phyloP scores from a whole-genome alignment of 1,140 invertebrate species.

The Lithobius niger region DNA sequence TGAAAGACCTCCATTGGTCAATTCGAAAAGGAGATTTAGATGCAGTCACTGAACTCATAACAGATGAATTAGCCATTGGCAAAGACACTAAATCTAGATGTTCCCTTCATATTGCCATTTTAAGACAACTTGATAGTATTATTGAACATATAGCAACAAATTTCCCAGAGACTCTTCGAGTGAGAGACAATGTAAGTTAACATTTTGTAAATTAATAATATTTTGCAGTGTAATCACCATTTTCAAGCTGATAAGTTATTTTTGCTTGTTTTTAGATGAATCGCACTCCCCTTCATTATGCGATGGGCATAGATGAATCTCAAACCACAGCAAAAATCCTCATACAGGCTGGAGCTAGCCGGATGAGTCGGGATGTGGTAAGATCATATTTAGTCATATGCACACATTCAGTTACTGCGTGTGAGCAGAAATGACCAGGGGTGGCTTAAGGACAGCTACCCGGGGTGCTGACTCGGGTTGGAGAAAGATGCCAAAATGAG shows the following conservation, averaged over 20 bases:
- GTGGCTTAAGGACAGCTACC: too few species aligned
- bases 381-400: too few species aligned
- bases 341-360: slow-evolving; percentile 63
- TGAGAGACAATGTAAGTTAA: slow-evolving; percentile 70
- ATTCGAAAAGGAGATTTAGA: slow-evolving; percentile 49
- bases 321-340: slow-evolving; percentile 62
- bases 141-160: slow-evolving; percentile 53
- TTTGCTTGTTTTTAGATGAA: slow-evolving; percentile 48
- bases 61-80: slow-evolving; percentile 49
- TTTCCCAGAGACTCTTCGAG: slow-evolving; percentile 53
- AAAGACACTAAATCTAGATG: slow-evolving; percentile 53
- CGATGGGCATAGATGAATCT: slow-evolving; percentile 71
- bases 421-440: too few species aligned
- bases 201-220: slow-evolving; percentile 3
- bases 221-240: slow-evolving; percentile 6
- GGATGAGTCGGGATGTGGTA: slow-evolving; percentile 64
- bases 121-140: slow-evolving; percentile 61
- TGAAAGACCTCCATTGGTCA: slow-evolving; percentile 58
- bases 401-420: too few species aligned
- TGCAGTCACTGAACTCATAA: slow-evolving; percentile 44
- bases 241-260: slow-evolving; percentile 6
- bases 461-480: too few species aligned
- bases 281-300: slow-evolving; percentile 71
- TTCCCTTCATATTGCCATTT: slow-evolving; percentile 63
- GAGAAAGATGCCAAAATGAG: too few species aligned